Evolutionary conservation across 2,797 vertebrate species (phyloP).

Genomic region (Platyrinchus mystaceus): DNA sequence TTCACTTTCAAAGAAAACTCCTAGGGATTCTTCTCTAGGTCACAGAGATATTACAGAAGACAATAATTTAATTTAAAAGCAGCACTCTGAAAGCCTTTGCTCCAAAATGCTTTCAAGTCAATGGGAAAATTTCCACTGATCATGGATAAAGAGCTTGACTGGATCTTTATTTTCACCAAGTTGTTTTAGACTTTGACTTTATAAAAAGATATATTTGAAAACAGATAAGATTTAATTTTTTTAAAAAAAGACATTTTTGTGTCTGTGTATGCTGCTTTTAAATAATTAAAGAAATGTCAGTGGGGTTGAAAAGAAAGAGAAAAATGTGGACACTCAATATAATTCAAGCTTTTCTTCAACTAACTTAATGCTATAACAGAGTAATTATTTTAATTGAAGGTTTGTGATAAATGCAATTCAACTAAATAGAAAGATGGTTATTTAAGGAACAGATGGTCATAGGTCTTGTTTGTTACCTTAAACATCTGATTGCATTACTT

Average conservation of each 20-base stretch:
- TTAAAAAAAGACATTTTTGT: not conserved
- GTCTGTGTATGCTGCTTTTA: not conserved
- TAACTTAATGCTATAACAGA: not conserved
- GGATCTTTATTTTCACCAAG: not conserved
- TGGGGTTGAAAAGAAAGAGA: not conserved
- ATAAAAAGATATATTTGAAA: not conserved
- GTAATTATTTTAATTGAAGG: not conserved
- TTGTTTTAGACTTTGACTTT: not conserved
- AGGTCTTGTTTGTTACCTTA: not conserved
- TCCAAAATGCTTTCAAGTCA: not conserved
- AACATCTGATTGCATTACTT: not conserved
- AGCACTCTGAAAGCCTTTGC: not conserved
- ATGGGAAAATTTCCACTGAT: not conserved
- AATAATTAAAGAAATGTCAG: not conserved
- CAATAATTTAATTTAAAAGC: not conserved
- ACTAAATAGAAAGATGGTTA: not conserved
- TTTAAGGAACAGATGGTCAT: not conserved
- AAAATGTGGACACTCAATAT: not conserved
- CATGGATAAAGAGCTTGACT: not conserved
- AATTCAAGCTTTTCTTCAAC: not conserved
- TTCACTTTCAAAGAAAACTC: not conserved
- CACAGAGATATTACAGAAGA: not conserved
- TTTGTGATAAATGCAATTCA: not conserved
- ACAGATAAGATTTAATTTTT: not conserved
- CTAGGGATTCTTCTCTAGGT: not conserved